Base-by-base conservation (phyloP, 2,888 invertebrate genomes). In the Diogma glabrata region DNA sequence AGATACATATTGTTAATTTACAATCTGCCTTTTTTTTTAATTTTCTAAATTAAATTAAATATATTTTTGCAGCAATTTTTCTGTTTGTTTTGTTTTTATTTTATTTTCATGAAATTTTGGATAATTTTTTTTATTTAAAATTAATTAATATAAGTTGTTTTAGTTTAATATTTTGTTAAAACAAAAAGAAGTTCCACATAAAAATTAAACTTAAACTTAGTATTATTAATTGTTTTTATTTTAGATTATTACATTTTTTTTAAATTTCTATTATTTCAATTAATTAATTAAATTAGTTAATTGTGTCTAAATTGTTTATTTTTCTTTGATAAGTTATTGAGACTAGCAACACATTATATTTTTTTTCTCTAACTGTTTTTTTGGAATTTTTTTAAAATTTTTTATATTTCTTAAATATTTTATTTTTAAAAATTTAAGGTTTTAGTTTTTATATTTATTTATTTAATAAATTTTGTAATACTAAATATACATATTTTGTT, bases 261-360 rank as follows among this genome's bases (percentile, higher is more conserved):
- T 47, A 17, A 28, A 22, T 47, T 22, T 47, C 30, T 47, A 22
- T 47, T 47, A 22, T 47, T 47, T 28, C 30, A 28, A 28, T 47
- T 47, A 17, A 17, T 47, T 28, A 47, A 28, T 47, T 47, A 28
- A 28, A 22, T 47, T 47, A 20, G 17, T 47, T 47, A 26, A 14
- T 47, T 47, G 17, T 28, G 17, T 47, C 23, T 47, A 28, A 43
- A 43, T 43, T 43, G 23, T 43, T 43, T 43, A 23, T 43, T 43
- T 38, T 43, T 22, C 22, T 43, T 43, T 22, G 22, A 22, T 22
- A 43, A 22, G 22, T 47, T 47, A 22, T 47, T 47, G 47, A 47
- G 47, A 47, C 47, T 47, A 47, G 47, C 47, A 47, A 47, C 47
- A 47, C 47, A 47, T 47, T 47, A 28, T 47, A 22, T 47, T 47